Percentiles rank a stretch among this genome's conserved stretches.
phyloP scores from a whole-genome alignment of 2,888 invertebrate species.

The Podabrus alpinus region DNA sequence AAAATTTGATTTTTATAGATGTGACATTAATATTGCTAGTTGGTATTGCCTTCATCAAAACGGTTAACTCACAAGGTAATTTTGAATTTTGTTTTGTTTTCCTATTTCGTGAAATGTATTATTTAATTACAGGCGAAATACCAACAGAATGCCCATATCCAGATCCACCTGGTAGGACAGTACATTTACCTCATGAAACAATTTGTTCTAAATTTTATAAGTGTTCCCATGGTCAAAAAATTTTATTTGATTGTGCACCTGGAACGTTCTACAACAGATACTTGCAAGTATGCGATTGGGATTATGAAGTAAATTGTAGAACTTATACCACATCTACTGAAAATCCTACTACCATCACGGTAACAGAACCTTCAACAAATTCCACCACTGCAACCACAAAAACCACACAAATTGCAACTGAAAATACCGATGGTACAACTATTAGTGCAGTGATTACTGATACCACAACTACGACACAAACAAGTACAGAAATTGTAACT shows the following conservation, averaged over 20 bases:
- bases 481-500: no score
- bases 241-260: conserved; percentile 4
- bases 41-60: not conserved
- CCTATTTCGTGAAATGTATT: not conserved
- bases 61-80: not conserved
- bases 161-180: conserved; percentile 8
- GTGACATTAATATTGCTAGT: not conserved
- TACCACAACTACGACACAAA: not conserved
- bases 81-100: not conserved
- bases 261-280: conserved; percentile 7
- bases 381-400: not conserved
- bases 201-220: conserved; percentile 26
- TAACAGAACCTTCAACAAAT: not conserved
- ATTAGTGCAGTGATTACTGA: not conserved
- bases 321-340: not conserved
- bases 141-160: conserved; percentile 18
- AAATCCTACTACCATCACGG: not conserved
- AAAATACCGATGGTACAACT: not conserved
- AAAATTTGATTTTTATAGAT: not conserved
- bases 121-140: not conserved
- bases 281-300: conserved; percentile 15
- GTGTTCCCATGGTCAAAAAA: conserved; percentile 8
- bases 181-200: conserved; percentile 18
- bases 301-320: not conserved
- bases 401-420: no score